A percentile compares a stretch with the other conserved stretches of the same genome.
These are phyloP conservation scores for Peromyscus eremicus DNA, from an alignment of 2,797 vertebrate genomes.

Conservation along the genomic window DNA sequence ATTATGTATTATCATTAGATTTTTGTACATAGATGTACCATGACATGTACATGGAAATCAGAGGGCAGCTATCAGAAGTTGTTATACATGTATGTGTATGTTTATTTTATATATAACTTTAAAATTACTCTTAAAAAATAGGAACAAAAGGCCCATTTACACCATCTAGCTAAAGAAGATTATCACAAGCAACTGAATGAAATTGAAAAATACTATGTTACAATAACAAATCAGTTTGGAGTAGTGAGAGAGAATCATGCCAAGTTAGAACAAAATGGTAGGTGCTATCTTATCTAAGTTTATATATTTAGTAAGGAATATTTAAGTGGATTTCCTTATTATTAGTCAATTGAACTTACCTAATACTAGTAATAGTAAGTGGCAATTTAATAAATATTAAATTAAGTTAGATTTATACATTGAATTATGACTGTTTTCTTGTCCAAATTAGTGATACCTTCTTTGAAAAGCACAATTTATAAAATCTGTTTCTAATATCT, in stretches of 20 bases:
- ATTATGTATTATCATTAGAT: background rate
- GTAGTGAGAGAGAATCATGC: slow-evolving; percentile 91
- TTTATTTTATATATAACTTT: slow-evolving; percentile 30
- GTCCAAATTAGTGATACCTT: slow-evolving; percentile 48
- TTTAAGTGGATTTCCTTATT: slow-evolving; percentile 37
- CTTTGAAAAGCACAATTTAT: slow-evolving; percentile 58
- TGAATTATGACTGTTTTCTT: slow-evolving; percentile 2
- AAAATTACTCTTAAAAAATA: slow-evolving; percentile 83
- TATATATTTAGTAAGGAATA: slow-evolving; percentile 29
- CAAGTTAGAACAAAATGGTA: slow-evolving; percentile 94
- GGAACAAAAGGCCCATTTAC: slow-evolving; percentile 94
- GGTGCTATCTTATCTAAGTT: slow-evolving; percentile 72
- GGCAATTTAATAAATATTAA: slow-evolving; percentile 47
- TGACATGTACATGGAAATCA: background rate
- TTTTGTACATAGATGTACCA: background rate
- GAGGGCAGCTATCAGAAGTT: background rate
- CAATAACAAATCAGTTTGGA: slow-evolving; percentile 91
- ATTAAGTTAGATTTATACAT: slow-evolving; percentile 58
- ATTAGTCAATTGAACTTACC: slow-evolving; percentile 51
- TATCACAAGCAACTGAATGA: slow-evolving; percentile 94
- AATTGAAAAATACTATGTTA: slow-evolving; percentile 91
- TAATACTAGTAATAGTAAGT: slow-evolving; percentile 55
- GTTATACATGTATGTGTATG: background rate
- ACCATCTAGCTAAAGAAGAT: slow-evolving; percentile 92
- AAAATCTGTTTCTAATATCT: slow-evolving; percentile 54